Conservation (phyloP, 2,113 vertebrate species). For the mouse (Mus musculus) region GRCm39 chr1:145441501-145442000, state of each 20-base stretch:
- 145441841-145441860: background rate
- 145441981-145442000: constrained; percentile 28
- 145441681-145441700: background rate
- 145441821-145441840: background rate
- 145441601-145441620: background rate
- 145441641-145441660: background rate
- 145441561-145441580: background rate
- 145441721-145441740: background rate
- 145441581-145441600: constrained; percentile 5
- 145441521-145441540: background rate
- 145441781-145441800: background rate
- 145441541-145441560: constrained; percentile 19
- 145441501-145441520: constrained; percentile 53
- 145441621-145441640: background rate
- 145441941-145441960: background rate
- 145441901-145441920: background rate
- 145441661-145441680: background rate
- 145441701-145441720: background rate
- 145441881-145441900: background rate
- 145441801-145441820: rapidly evolving
- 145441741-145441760: background rate
- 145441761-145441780: background rate
- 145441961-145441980: constrained; percentile 58
- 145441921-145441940: constrained; percentile 41
- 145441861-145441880: constrained; percentile 29